These are phyloP conservation scores for Procavia capensis DNA, from an alignment of 2,113 vertebrate genomes.

Conservation along the genomic window DNA sequence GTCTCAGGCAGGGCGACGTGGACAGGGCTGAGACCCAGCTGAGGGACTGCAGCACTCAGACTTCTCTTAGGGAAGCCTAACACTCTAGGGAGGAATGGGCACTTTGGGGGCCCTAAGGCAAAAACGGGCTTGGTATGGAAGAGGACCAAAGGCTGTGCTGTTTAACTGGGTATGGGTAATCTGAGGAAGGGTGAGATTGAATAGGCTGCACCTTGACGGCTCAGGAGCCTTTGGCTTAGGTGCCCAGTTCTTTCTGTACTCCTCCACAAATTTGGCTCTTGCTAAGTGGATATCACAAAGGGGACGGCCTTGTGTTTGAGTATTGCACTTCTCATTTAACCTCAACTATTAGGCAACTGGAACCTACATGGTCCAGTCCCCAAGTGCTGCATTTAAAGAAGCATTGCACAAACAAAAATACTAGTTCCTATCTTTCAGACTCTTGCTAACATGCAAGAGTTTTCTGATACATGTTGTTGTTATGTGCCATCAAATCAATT, in stretches of 20 bases:
- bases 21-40: background rate
- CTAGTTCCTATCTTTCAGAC: background rate
- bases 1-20: background rate
- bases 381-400: background rate
- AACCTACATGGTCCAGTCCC: background rate
- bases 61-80: background rate
- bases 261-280: background rate
- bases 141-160: background rate
- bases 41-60: background rate
- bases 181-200: slow-evolving; percentile 39
- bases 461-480: too few species aligned
- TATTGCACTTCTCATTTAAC: background rate
- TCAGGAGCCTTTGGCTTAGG: background rate
- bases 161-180: background rate
- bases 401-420: background rate
- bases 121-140: background rate
- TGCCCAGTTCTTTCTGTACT: background rate
- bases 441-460: background rate
- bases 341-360: background rate
- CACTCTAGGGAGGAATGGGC: background rate
- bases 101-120: background rate
- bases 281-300: background rate
- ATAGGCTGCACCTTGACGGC: background rate
- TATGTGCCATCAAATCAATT: too few species aligned
- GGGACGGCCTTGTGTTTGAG: background rate